Base-by-base conservation (phyloP, 2,113 vertebrate species). In the Eulemur macaco region DNA sequence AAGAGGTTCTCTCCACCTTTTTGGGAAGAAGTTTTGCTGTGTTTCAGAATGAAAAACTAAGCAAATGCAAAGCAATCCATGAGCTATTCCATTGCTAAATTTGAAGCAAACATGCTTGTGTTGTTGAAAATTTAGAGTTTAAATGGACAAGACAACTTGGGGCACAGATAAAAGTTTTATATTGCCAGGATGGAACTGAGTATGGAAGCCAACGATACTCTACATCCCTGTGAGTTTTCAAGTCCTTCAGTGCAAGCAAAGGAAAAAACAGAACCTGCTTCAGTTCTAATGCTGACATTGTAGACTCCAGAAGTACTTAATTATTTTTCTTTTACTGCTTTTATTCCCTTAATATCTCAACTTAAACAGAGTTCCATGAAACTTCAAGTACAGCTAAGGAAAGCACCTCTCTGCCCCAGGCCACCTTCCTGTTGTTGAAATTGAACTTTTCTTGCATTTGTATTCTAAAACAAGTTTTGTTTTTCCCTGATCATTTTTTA, bases 91-190 rank as follows among this genome's bases (percentile, higher is more conserved):
- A 56, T 52, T 42, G 74, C 88, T 95, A 39, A 71, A 90, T 82
- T 89, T 83, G 89, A 97, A 97, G 83, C 29, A 87, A 90, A 73
- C 14, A 3, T 31, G 82, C 52, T 85, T 58, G 69, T 84, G 39
- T 15, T 27, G 39, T 18, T 64, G 80, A 81, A 77, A 94, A 88
- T 52, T 52, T 66, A 21, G 56, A 64, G 54, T 63, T 84, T 64
- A 89, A 91, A 64, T 2, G n/a, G 92, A 58, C 47, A 77, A 82
- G 87, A 78, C 21, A 27, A 39, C 37, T 63, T 54, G n/a, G 63
- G 74, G 39, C 45, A 42, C 87, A 66, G 60, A 81, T 37, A 17
- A 39, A 74, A 81, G 21, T 39, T 71, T 45, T 63, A 29, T 1
- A 45, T 5, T 27, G 37, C 47, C n/a, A 60, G 31, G 63, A 58